Evolutionary conservation across 2,113 vertebrate species (phyloP), one percentile per base, ranked within the genome.

Genomic region (Mionectes macconnelli): DNA sequence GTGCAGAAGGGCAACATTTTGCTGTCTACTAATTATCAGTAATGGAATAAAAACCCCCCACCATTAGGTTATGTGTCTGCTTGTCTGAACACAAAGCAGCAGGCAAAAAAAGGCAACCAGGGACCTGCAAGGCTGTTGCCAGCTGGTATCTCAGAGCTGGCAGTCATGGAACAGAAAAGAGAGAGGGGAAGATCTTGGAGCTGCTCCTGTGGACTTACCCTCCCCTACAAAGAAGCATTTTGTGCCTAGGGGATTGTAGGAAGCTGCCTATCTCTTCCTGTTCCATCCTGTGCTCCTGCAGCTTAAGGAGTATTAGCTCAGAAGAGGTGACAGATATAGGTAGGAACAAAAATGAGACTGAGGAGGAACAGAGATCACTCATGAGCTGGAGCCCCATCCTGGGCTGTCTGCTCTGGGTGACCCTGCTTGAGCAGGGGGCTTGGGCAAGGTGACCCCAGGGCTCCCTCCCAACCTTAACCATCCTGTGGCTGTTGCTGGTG

Each of bases 11-110:
- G 45, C 40, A 87, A 64, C 12, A 2, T 87, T 94, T 92, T 95
- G 49, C 53, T 64, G 12, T 60, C 74, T 73, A 1, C 50, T 90
- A 77, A 84, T 90, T 79, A 79, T 64, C 77, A 76, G 57, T 62
- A 94, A 70, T 27, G 49, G 74, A 91, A 85, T 87, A 87, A 56
- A 52, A 52, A 52, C 25, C 28, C 30, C 37, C 14, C 31, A 68
- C 45, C 17, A 6, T 55, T 87, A 84, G 37, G 66, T 47, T 52
- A 6, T 1, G 1, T 87, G 37, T 89, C 74, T 94, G 84, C 70
- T 87, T 84, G 79, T 84, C 84, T 84, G 69, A 78, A 87, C 53
- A 64, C 56, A 84, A 87, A 94, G 81, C 91, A 87, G 49, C 56
- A 84, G 73, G 49, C 44, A 44, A 44, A 75, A 75, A 94, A 60